Conservation (phyloP, 2,888 invertebrate genomes). For the Microctonus aethiopoides region DNA sequence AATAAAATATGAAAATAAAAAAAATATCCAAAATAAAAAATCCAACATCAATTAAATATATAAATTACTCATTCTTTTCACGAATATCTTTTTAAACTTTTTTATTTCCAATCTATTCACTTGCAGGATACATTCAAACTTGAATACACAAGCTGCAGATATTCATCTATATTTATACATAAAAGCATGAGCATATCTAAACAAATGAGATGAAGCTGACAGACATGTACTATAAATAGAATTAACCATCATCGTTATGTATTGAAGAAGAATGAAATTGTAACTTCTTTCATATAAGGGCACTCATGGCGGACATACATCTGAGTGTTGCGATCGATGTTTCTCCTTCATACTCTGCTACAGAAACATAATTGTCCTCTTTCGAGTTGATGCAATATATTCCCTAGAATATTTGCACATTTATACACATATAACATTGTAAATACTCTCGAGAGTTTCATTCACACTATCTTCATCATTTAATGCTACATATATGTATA, state of each 20-base stretch:
- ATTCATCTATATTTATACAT: too few relatives aligned
- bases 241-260: background rate
- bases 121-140: too few relatives aligned
- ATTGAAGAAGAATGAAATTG: background rate
- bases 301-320: conserved; percentile 19
- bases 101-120: background rate
- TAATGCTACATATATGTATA: too few relatives aligned
- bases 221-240: conserved; percentile 8
- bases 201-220: background rate
- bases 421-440: background rate
- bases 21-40: background rate
- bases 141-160: too few relatives aligned
- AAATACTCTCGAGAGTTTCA: background rate
- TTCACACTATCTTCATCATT: background rate
- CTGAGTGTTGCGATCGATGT: conserved; percentile 14
- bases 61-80: background rate
- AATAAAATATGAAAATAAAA: background rate
- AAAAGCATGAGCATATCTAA: background rate
- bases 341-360: background rate
- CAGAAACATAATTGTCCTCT: background rate
- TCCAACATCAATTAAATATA: background rate
- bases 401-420: background rate
- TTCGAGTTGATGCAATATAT: background rate
- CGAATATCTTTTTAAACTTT: background rate
- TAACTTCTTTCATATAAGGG: background rate